phyloP scores from a whole-genome alignment of 2,113 vertebrate species.

The Anthoscopus minutus region DNA sequence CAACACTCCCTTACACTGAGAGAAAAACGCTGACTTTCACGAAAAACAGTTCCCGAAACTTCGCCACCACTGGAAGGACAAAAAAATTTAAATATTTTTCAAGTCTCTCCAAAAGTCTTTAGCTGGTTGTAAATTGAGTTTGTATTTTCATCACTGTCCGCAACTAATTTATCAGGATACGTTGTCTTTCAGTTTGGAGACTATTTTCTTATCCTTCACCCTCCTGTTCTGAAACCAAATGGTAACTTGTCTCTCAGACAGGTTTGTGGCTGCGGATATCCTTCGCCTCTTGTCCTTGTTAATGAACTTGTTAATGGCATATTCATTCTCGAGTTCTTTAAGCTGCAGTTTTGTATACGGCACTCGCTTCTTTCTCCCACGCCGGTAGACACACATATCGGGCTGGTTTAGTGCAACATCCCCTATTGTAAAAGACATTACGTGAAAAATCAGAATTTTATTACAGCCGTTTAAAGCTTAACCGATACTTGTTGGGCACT shows the following conservation, averaged over 20 bases:
- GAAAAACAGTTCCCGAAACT: constrained; percentile 58
- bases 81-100: constrained; percentile 74
- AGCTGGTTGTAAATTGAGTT: constrained; percentile 15
- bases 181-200: constrained; percentile 82
- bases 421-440: constrained; percentile 72
- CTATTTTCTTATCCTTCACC: constrained; percentile 87
- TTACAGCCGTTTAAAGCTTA: constrained; percentile 28
- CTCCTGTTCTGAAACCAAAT: constrained; percentile 91
- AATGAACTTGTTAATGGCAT: constrained; percentile 94
- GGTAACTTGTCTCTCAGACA: constrained; percentile 86
- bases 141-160: constrained; percentile 29
- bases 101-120: constrained; percentile 72
- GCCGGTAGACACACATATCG: constrained; percentile 92
- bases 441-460: constrained; percentile 63
- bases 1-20: constrained; percentile 34
- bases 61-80: constrained; percentile 29
- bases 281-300: constrained; percentile 95
- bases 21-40: constrained; percentile 33
- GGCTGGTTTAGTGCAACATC: constrained; percentile 95
- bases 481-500: background rate
- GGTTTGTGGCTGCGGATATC: constrained; percentile 84
- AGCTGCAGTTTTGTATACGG: constrained; percentile 94
- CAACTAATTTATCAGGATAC: constrained; percentile 71
- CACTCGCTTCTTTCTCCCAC: constrained; percentile 95
- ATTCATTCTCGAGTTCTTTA: constrained; percentile 84